Percentiles rank a stretch among this genome's conserved stretches.
phyloP scores from a whole-genome alignment of 2,113 vertebrate species.

The Geococcyx californianus region DNA sequence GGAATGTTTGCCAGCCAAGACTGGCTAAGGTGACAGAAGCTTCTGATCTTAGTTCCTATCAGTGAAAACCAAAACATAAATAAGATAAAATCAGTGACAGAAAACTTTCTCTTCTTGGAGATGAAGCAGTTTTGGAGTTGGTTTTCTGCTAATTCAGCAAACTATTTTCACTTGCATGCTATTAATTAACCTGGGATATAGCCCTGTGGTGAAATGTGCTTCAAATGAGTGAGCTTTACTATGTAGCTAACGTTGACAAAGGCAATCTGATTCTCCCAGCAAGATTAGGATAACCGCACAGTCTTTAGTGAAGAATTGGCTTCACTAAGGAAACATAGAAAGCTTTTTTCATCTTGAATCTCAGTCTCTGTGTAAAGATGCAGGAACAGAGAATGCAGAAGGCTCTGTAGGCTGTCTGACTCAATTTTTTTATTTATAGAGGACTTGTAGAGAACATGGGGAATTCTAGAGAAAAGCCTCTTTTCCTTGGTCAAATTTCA shows the following conservation, averaged over 20 bases:
- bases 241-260: not conserved
- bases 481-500: not conserved
- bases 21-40: not conserved
- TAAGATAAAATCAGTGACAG: conserved; percentile 2
- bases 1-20: not conserved
- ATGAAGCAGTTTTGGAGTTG: conserved; percentile 19
- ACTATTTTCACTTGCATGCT: not conserved
- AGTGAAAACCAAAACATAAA: not conserved
- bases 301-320: not conserved
- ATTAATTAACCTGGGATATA: conserved; percentile 32
- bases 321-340: not conserved
- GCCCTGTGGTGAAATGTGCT: not conserved
- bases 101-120: not conserved
- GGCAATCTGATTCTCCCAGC: conserved; percentile 2
- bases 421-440: not conserved
- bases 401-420: not conserved
- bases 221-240: conserved; percentile 23
- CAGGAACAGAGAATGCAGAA: not conserved
- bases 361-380: not conserved
- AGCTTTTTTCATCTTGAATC: not conserved
- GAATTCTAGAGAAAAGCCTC: not conserved
- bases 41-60: not conserved
- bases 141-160: conserved; percentile 50
- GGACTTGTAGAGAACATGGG: not conserved
- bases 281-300: not conserved